Percentiles rank a stretch among this genome's conserved stretches.
Evolutionary conservation across 2,888 invertebrate species (phyloP).

Genomic region (Hedychridium roseum): DNA sequence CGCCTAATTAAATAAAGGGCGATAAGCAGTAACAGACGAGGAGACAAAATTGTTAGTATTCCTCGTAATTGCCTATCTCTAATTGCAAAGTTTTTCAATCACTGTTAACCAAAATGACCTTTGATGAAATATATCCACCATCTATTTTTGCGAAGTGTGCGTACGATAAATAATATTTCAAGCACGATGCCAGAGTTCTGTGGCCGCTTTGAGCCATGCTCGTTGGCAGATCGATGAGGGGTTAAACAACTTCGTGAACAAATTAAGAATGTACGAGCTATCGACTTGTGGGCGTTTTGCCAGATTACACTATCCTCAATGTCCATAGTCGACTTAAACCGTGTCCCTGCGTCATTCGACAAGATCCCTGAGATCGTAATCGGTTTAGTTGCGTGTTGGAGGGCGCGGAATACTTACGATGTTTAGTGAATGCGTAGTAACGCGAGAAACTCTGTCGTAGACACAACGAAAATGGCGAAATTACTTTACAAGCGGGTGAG

Average conservation of each 20-base stretch:
- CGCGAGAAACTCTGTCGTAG: constrained; percentile 4
- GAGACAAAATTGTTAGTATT: no score
- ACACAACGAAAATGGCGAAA: constrained; percentile 37
- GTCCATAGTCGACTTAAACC: constrained; percentile 17
- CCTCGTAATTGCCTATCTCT: no score
- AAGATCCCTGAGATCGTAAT: constrained; percentile 31
- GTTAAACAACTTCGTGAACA: neutral
- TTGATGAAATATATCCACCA: no score
- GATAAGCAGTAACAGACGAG: no score
- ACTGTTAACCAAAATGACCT: no score
- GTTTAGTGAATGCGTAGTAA: constrained; percentile 31
- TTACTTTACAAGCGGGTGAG: no score
- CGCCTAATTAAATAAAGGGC: no score
- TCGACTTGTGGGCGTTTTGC: constrained; percentile 21
- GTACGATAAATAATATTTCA: no score
- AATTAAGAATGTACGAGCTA: constrained; percentile 11
- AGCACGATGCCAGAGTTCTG: no score
- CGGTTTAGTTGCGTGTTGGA: constrained; percentile 32
- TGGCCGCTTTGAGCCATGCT: neutral
- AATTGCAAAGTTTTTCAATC: no score
- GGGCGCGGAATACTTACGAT: constrained; percentile 44
- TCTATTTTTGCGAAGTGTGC: no score
- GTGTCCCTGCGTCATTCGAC: constrained; percentile 24
- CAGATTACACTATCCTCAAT: constrained; percentile 20
- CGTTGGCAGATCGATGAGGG: neutral